Evolutionary conservation across 2,113 vertebrate genomes (phyloP).

Genomic region (Stictonetta naevosa): DNA sequence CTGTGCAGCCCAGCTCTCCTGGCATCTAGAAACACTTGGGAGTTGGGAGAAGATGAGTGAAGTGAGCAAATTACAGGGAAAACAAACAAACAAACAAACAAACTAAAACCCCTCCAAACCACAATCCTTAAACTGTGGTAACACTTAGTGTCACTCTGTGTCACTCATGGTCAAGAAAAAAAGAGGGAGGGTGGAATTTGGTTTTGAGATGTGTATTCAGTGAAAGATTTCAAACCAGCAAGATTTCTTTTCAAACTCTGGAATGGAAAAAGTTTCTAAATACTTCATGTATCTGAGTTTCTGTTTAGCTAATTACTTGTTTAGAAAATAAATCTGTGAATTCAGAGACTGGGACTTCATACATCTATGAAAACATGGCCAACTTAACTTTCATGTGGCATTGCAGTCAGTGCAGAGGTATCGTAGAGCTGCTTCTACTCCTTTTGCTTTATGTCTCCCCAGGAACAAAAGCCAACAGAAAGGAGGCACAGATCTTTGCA

Average conservation of each 20-base stretch:
- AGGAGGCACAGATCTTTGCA: not conserved
- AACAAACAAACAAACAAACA: not conserved
- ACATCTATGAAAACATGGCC: not conserved
- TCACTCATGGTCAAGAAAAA: not conserved
- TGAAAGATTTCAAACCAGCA: not conserved
- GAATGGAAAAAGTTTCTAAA: not conserved
- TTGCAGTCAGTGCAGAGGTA: not conserved
- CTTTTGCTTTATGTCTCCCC: not conserved
- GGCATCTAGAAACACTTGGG: not conserved
- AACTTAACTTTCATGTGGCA: not conserved
- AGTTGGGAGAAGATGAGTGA: not conserved
- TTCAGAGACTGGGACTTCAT: not conserved
- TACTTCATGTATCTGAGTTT: not conserved
- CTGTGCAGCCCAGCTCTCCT: not conserved
- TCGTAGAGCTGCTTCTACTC: not conserved
- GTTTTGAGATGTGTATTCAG: not conserved
- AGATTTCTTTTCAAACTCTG: not conserved
- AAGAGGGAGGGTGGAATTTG: not conserved
- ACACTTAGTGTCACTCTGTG: not conserved
- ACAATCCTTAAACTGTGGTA: not conserved
- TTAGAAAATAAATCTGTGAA: not conserved
- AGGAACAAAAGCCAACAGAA: not conserved
- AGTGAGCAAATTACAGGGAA: not conserved
- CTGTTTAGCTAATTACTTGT: not conserved
- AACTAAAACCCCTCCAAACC: rapidly evolving